Base-by-base conservation (phyloP, 2,888 invertebrate genomes). In the Acholoe squamosa region DNA sequence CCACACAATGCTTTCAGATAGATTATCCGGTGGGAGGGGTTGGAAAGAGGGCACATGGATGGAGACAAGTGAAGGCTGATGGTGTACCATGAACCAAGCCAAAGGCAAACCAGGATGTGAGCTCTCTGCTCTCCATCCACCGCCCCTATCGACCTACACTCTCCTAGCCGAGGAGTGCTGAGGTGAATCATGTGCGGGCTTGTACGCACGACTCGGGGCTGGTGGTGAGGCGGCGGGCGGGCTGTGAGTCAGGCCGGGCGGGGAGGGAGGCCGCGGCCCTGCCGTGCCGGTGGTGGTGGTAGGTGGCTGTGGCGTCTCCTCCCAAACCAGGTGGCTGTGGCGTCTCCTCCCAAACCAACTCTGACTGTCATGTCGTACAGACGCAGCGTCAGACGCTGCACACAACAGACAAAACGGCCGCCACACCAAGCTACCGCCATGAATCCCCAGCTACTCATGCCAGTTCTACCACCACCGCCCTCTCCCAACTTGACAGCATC, bases 111-210 rank as follows among this genome's bases (percentile, higher is more conserved):
- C 80, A 80, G 80, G 80, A 80, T 80, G 80, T 43, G 43, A 80
- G 71, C 31, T 28, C 71, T 71, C 31, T 43, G 34, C 33, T 80
- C 80, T 80, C 80, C 80, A 14, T 33, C 33, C 80, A 43, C 22
- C 10, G 80, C 7, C 34, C 80, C 33, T 22, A 19, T 0, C 34
- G 5, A 43, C 43, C 34, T n/a, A 0, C 80, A 43, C 80, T 80
- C 80, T 80, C 80, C 80, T 1, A 80, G 43, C 80, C 80, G 80
- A 33, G 80, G 22, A 33, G 71, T 22, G 71, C 14, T 33, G 80
- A 16, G 80, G 80, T 80, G 80, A 80, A 80, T 80, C 80, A 80
- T 80, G 80, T 34, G 33, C 80, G 80, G 80, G n/a, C 80, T n/a
- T 80, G 80, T 80, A 33, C 71, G 5, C 28, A 71, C 28, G 71